phyloP scores from a whole-genome alignment of 2,113 vertebrate genomes.

The Lepus europaeus region DNA sequence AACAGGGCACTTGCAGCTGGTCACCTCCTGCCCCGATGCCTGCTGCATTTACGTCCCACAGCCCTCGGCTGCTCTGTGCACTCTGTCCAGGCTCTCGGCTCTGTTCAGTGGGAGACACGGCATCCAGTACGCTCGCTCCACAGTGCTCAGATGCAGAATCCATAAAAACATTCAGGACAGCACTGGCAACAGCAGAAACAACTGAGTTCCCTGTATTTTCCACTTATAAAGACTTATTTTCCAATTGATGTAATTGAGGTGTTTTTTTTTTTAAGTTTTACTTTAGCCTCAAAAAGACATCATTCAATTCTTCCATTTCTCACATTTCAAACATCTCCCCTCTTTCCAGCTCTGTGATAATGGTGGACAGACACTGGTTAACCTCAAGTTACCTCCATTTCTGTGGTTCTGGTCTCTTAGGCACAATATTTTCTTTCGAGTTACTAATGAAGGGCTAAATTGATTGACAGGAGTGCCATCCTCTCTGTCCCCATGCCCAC shows the following conservation, averaged over 20 bases:
- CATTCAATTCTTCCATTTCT: background rate
- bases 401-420: background rate
- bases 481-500: background rate
- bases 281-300: background rate
- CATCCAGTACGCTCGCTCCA: accelerated
- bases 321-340: background rate
- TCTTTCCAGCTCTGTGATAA: background rate
- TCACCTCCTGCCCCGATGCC: background rate
- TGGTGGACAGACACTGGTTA: accelerated
- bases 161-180: background rate
- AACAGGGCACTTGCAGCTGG: background rate
- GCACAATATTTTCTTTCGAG: background rate
- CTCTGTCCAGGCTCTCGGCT: background rate
- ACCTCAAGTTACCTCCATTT: background rate
- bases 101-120: no score
- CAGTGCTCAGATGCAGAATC: background rate
- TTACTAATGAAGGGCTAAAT: background rate
- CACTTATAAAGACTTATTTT: background rate
- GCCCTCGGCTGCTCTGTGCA: background rate
- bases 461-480: background rate
- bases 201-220: background rate
- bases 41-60: background rate
- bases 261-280: background rate
- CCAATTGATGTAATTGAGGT: background rate
- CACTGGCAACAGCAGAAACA: background rate